Evolutionary conservation across 2,797 vertebrate species (phyloP).

Genomic region (Diplodus sargus): DNA sequence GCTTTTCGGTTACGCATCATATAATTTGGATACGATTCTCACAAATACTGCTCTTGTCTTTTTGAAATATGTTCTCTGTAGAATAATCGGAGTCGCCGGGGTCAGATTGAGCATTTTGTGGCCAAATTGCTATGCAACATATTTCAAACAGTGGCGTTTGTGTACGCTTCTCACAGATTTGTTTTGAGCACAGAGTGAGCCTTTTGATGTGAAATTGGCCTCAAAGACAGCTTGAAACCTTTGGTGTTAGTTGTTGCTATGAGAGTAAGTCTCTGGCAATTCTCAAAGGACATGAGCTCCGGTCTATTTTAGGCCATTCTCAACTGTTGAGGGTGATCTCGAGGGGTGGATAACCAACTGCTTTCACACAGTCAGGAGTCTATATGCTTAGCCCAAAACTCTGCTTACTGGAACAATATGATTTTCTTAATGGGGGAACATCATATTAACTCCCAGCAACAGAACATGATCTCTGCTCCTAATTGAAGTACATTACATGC

Average conservation of each 20-base stretch:
- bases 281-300: constrained; percentile 70
- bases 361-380: constrained; percentile 75
- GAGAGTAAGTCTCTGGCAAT: constrained; percentile 71
- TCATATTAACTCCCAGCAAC: not conserved
- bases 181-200: constrained; percentile 33
- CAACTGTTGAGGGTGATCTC: constrained; percentile 71
- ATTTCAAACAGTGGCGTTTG: constrained; percentile 41
- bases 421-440: constrained; percentile 20
- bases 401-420: constrained; percentile 29
- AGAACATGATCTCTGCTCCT: constrained; percentile 17
- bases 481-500: constrained; percentile 52
- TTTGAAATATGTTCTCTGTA: not conserved
- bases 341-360: constrained; percentile 72
- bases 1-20: not conserved
- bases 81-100: not conserved
- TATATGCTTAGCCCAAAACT: constrained; percentile 48
- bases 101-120: not conserved
- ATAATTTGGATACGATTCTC: not conserved
- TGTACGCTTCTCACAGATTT: constrained; percentile 33
- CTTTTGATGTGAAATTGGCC: constrained; percentile 54
- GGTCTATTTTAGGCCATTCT: constrained; percentile 76
- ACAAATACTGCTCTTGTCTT: not conserved
- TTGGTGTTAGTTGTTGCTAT: constrained; percentile 54
- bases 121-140: constrained; percentile 28
- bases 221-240: constrained; percentile 48